Evolutionary conservation across 2,113 vertebrate genomes (phyloP), one percentile per base, ranked within the genome.

Genomic region (Rostratula benghalensis): DNA sequence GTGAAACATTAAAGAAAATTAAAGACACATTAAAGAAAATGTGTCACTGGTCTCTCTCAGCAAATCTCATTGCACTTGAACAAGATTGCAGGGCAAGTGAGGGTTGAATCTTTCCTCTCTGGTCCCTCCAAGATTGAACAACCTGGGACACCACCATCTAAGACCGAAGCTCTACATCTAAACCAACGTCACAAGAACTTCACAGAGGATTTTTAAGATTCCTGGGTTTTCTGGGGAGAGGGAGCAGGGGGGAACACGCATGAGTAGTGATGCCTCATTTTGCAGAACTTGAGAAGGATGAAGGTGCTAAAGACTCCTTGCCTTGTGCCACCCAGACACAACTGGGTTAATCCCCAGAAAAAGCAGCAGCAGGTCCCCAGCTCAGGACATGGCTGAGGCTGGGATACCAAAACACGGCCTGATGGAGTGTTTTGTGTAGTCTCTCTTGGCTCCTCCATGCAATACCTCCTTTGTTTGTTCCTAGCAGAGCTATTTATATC

Each of bases 401-500:
- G 75, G 70, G 85, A 83, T 1, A 69, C 46, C 64, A 24, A 85
- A 69, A 5, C 63, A 37, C 0, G 0, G 22, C 35, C 84, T 53
- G 82, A 86, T 57, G 51, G 15, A 92, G 68, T 11, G 76, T 59
- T 87, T 92, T 39, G 5, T 37, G 79, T 61, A 51, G 41, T 45
- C 46, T 86, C 83, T 71, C 86, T n/a, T 94, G 95, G 92, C 94
- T 93, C 88, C 90, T 74, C 30, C 2, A 1, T 87, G 96, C 86
- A 93, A 93, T 90, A 27, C 85, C 95, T 95, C 83, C 88, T 97
- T 96, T 96, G 95, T 96, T 91, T 93, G 89, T 2, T 96, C 92
- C 88, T 92, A 92, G 93, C 82, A 68, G 68, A 75, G 80, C 92
- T 97, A 92, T 97, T 97, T 97, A 96, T 96, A 95, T 90, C 90